Base-by-base conservation (phyloP, 2,888 invertebrate genomes). In the Pachycephus smyrnensis region DNA sequence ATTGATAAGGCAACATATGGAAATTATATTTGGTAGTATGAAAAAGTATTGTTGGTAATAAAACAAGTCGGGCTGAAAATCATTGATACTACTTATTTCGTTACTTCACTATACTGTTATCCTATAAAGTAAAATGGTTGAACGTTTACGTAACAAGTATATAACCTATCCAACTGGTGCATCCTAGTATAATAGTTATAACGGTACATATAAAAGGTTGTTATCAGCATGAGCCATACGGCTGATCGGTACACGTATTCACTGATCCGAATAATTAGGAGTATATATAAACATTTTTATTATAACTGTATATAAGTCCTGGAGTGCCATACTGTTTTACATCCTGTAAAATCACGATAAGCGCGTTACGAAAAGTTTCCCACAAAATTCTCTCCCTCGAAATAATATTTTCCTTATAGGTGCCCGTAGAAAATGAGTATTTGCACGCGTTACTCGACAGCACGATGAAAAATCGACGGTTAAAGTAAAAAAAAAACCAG, bases 211-310 rank as follows among this genome's bases (percentile, higher is more conserved):
- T 55, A 55, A 55, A 55, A 23, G 55, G 55, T 55, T 23, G 37
- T 77, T 77, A 77, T 77, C 77, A 71, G 69, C 68, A 15, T 11
- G 33, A 23, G 33, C 77, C 77, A 77, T 71, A 36, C 75, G 77
- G 69, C 37, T 71, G 75, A 75, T 71, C 37, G 75, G 35, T 69
- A 40, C 15, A 12, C 31, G 75, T 69, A 75, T 55, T 77, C 77
- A 71, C 55, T 77, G 77, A 75, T 36, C 75, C 37, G 75, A 69
- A 75, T 77, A 77, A 77, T 77, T 75, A 77, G 31, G 69, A 75
- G 75, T 32, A 75, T 68, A 77, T 55, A 31, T 68, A 36, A 68
- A 69, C 12, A 71, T 35, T 77, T 77, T 75, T 75, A 71, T 75
- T 71, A 30, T 68, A 73, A 33, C 9, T 4, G 30, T 9, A 71